Conservation (phyloP, 2,797 vertebrate species). For the Poecilia gillii region DNA sequence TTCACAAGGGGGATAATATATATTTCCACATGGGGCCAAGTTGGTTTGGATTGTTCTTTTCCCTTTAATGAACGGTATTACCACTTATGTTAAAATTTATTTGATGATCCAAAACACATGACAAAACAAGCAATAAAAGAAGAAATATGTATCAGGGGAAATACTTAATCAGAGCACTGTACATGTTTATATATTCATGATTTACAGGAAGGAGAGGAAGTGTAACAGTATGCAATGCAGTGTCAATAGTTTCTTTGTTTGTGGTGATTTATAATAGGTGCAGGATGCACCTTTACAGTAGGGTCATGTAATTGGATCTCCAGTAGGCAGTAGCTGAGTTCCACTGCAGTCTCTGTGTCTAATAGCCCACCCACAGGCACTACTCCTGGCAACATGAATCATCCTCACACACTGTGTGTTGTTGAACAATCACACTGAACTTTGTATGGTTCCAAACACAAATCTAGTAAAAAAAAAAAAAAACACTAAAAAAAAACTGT, state of each 20-base stretch:
- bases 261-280: constrained; percentile 64
- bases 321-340: constrained; percentile 50
- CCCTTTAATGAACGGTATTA: background rate
- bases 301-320: constrained; percentile 66
- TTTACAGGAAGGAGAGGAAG: constrained; percentile 22
- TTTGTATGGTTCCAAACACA: constrained; percentile 23
- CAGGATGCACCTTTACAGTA: constrained; percentile 53
- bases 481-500: background rate
- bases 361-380: constrained; percentile 69
- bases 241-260: constrained; percentile 60
- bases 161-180: background rate
- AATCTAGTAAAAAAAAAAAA: background rate
- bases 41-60: background rate
- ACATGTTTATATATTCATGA: constrained; percentile 11
- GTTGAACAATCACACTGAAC: constrained; percentile 36
- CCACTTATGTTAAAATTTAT: background rate
- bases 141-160: background rate
- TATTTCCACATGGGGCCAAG: background rate
- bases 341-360: constrained; percentile 47
- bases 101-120: background rate
- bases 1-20: background rate
- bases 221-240: constrained; percentile 27
- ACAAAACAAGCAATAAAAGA: background rate
- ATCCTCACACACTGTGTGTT: constrained; percentile 43
- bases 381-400: constrained; percentile 64